Evolutionary conservation across 2,888 invertebrate species (phyloP), one percentile per base, ranked within the genome.

Genomic region (Lithodes maja): DNA sequence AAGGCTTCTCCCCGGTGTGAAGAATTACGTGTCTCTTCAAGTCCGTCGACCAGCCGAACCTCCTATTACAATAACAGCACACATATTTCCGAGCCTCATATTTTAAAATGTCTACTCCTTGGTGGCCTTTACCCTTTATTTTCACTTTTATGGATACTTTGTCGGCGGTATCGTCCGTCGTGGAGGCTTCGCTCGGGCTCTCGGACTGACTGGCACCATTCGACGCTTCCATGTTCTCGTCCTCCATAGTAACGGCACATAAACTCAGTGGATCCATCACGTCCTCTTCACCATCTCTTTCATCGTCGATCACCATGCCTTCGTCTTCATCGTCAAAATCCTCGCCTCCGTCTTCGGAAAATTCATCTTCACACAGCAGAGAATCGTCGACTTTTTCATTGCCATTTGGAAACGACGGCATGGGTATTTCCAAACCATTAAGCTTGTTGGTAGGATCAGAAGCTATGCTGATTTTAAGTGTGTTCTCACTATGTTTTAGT

Each of bases 11-110:
- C 33, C 91, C 91, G 12, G 91, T 91, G 85, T 91, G 91, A 33
- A 91, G 83, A 49, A 91, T 91, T 33, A 91, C 89, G 75, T 91
- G 91, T 7, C 91, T 77, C 79, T 91, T 91, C 12, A 91, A 81
- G 80, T 91, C 91, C n/a, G 91, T 91, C 15, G 91, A 91, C 91
- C 91, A 91, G 50, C 91, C 91, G 83, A 91, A 91, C 54, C 91
- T 78, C 33, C 87, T 84, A 53, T 90, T 86, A 53, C 91, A 91
- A 75, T 86, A 89, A 49, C 85, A 86, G 74, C 91, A 91, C 50
- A 90, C 90, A 77, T 91, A 90, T 71, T 85, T 91, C 3, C 91
- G 79, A 3, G 80, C 80, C 49, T 87, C 86, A 83, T 90, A 90
- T 69, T 91, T 88, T 5, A 86, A 79, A 52, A 87, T 87, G 75